Base-by-base conservation (phyloP, 2,888 invertebrate genomes). In the Pterostichus madidus region DNA sequence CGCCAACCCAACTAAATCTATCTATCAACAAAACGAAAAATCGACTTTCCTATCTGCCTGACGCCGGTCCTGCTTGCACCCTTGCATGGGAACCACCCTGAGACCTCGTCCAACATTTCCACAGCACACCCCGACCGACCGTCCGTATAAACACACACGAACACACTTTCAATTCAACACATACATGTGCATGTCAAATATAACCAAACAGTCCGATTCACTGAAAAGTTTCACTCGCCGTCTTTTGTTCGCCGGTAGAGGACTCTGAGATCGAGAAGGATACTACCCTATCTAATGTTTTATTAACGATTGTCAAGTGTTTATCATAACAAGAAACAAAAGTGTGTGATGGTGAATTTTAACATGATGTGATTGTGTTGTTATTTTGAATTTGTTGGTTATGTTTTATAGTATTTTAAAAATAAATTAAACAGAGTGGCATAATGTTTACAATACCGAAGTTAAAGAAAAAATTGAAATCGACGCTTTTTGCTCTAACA, bases 81-180 rank as follows among this genome's bases (percentile, higher is more conserved):
- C 59, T n/a, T 39, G 39, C 61, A 61, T 59, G 44, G 24, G 15
- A 59, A 17, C 53, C 39, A 11, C 31, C 44, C 78, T n/a, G 39
- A 46, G 44, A 61, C 32, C 78, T 78, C 59, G 44, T 39, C 78
- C 78, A 78, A 46, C 78, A 77, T 59, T 78, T 56, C 61, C 78
- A 59, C n/a, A 13, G 59, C 76, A 76, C 17, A 56, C 56, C 39
- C 11, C 39, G 73, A 75, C 52, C 77, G 13, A 8, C n/a, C 76
- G 76, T 76, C 13, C 13, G 5, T 49, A 8, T 76, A 11, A 73
- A 46, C 49, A 44, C 73, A 73, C 49, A 15, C 31, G 8, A 24
- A 73, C 49, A 73, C 64, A 64, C 13, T 1, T 0, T 13, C 59
- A 59, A 8, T 8, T 39, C 59, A 56, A 59, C 59, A 59, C 59